A percentile compares a stretch with the other conserved stretches of the same genome.
Conservation (phyloP, 35 echinoderm and acorn worm genomes). For the Eucidaris tribuloides region DNA sequence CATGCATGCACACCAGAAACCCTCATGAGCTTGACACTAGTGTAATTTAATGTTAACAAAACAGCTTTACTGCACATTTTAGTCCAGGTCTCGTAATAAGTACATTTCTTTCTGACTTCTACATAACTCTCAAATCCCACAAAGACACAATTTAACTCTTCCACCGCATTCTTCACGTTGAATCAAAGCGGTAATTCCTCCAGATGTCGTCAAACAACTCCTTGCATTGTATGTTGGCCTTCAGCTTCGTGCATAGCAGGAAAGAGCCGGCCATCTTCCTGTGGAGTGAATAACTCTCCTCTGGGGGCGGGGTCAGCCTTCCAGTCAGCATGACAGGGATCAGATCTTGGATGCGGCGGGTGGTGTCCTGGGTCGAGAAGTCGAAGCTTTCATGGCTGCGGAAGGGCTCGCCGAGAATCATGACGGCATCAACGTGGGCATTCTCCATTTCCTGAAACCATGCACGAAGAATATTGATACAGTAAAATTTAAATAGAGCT, state of each 20-base stretch:
- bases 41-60: no score
- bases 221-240: slow-evolving; percentile 85
- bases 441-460: slow-evolving; percentile 85
- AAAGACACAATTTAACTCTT: no score
- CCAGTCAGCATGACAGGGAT: slow-evolving; percentile 77
- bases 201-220: slow-evolving; percentile 82
- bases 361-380: slow-evolving; percentile 87
- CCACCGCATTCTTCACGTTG: neutral
- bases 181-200: slow-evolving; percentile 65
- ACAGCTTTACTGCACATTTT: no score
- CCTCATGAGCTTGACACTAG: no score
- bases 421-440: slow-evolving; percentile 94
- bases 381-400: slow-evolving; percentile 44
- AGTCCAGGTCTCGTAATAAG: no score
- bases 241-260: slow-evolving; percentile 84
- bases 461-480: no score
- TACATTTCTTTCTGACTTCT: no score
- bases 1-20: no score
- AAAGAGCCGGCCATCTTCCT: slow-evolving; percentile 94
- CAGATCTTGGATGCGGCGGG: slow-evolving; percentile 68
- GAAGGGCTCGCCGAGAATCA: slow-evolving; percentile 96
- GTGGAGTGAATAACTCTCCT: slow-evolving; percentile 94
- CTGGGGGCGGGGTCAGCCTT: slow-evolving; percentile 84
- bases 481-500: no score
- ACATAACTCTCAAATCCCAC: no score